Evolutionary conservation across 2,888 invertebrate genomes (phyloP), one percentile per base, ranked within the genome.

Genomic region (Sinhomidia bicolor): DNA sequence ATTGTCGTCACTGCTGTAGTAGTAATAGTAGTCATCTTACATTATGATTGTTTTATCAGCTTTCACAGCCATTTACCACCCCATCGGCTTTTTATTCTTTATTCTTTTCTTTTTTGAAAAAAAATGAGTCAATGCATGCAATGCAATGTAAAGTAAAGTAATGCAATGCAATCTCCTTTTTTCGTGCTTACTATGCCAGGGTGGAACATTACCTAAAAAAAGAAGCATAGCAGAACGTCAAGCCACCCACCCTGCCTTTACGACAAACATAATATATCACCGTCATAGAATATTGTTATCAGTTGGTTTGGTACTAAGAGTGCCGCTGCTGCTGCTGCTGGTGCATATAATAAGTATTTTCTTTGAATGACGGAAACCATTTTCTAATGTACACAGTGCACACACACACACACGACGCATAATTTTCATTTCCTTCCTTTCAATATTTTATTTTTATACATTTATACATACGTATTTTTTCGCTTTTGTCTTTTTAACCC

Each of bases 11-110:
- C n/a, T n/a, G n/a, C n/a, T n/a, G 36, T 57, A 32, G 79, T 20
- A 47, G 36, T 54, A 17, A 47, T 51, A 41, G 36, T 62, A 41
- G 84, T 85, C 85, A 89, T 85, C 76, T 81, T 76, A n/a, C n/a
- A n/a, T n/a, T n/a, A 89, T 85, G 85, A 89, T 85, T 89, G 89
- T 89, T 89, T 89, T 89, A 89, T 89, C 89, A 89, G 89, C 89
- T 89, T 89, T 89, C 89, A 89, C 89, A 89, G 89, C 12, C 26
- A 62, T 4, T 62, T 5, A 36, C 3, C 3, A 36, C 36, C 36
- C 36, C 36, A 5, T 36, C 36, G 68, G 54, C 81, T 80, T 81
- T 84, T 84, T 68, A 80, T 89, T 89, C 51, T 81, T n/a, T n/a
- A n/a, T n/a, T n/a, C n/a, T n/a, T n/a, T n/a, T n/a, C n/a, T n/a